Evolutionary conservation across 2,797 vertebrate species (phyloP), one percentile per base, ranked within the genome.

Genomic region (Gephyroberyx darwinii): DNA sequence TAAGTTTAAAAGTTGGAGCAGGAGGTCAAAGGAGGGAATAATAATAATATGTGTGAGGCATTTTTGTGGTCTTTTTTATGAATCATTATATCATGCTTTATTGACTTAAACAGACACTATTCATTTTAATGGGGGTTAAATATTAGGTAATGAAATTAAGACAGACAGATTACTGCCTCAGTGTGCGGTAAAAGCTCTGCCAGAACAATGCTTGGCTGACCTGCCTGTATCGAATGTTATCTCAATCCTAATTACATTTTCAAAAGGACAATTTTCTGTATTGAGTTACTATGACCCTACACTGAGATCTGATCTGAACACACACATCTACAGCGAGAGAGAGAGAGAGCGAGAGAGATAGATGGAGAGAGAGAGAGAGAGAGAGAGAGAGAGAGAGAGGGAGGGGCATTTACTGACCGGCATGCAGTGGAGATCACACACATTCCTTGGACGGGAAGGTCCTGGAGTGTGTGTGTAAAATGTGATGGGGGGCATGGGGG

Each of bases 391-490:
- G 22, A 31, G 51, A 52, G 50, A 19, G 61, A 53, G 20, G 55
- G 54, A 50, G 66, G 66, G 59, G 64, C 71, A 86, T 88, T 86
- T 81, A 80, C 63, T n/a, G 69, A 66, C 76, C 75, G 74, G 67
- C 78, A 68, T 66, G 64, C 26, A 68, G 60, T 43, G 51, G 22
- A 74, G 76, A 78, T 81, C 71, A 61, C 71, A 54, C 67, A 66
- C 79, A 83, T 87, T 87, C 79, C 70, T 81, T 48, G 37, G 50
- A 58, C 26, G 48, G n/a, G 58, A 55, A 63, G 69, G 30, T 66
- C 61, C 62, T 7, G 19, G 69, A 8, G 55, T 59, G 35, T 41
- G 35, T 41, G 35, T 71, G 30, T 66, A 26, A 26, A 3, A 60
- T 66, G 52, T 37, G 53, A 4, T 56, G 56, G 9, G 30, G 16